phyloP scores from a whole-genome alignment of 2,113 vertebrate species.

The Irena cyanogastra region DNA sequence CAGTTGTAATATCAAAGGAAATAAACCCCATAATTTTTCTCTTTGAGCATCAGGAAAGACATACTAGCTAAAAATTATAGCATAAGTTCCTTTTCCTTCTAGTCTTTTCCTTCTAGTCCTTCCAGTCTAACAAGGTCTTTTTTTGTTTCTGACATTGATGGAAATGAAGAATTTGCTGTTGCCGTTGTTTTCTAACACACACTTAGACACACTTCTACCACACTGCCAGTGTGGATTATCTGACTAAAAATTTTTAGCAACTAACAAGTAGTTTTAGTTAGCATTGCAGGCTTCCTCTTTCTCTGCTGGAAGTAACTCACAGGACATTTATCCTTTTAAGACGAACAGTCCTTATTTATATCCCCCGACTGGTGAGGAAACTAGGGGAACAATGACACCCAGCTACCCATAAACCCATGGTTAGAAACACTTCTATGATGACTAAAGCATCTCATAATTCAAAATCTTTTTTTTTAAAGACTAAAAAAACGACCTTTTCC shows the following conservation, averaged over 20 bases:
- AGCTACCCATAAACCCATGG: not conserved
- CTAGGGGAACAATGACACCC: not conserved
- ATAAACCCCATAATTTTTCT: not conserved
- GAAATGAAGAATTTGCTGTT: not conserved
- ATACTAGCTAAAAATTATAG: not conserved
- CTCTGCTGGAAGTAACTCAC: not conserved
- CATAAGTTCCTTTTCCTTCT: not conserved
- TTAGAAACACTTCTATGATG: not conserved
- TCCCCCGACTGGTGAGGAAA: not conserved
- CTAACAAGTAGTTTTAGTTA: not conserved
- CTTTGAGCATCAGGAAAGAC: not conserved
- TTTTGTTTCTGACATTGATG: fast-evolving
- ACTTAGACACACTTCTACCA: not conserved
- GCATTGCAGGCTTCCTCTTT: not conserved
- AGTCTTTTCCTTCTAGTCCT: not conserved
- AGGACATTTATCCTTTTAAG: not conserved
- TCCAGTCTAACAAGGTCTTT: not conserved
- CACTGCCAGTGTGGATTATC: not conserved
- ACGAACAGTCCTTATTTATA: not conserved
- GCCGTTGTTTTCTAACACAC: not conserved
- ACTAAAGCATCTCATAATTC: not conserved
- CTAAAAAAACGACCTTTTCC: not conserved
- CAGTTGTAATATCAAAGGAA: not conserved
- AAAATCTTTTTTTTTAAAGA: not conserved
- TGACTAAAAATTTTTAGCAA: not conserved